Percentiles rank a stretch among this genome's conserved stretches.
These are phyloP conservation scores for Etheostoma cragini DNA, from an alignment of 2,113 vertebrate genomes.

Conservation along the genomic window DNA sequence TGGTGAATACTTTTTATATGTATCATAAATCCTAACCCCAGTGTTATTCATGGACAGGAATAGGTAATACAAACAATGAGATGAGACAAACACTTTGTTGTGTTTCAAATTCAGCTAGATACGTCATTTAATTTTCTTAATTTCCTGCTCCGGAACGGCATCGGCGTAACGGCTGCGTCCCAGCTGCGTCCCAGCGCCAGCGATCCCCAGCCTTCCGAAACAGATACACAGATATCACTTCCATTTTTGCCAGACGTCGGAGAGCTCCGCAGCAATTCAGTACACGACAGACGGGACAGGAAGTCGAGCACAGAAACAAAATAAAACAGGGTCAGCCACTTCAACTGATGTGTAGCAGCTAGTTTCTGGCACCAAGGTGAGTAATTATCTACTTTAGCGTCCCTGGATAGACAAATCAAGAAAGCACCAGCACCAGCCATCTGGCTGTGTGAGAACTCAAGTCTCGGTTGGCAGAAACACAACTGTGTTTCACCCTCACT, in stretches of 20 bases:
- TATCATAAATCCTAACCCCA: background rate
- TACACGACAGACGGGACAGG: too few relatives aligned
- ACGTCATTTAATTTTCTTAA: slow-evolving; percentile 20
- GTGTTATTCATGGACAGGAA: background rate
- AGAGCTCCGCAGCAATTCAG: too few relatives aligned
- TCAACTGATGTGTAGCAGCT: slow-evolving; percentile 44
- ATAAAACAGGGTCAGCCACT: slow-evolving; percentile 18
- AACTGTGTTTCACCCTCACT: slow-evolving; percentile 62
- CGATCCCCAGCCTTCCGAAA: too few relatives aligned
- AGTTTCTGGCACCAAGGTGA: slow-evolving; percentile 58
- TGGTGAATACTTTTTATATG: background rate
- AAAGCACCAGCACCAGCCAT: slow-evolving; percentile 67
- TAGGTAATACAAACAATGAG: background rate
- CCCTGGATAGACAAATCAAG: slow-evolving; percentile 66
- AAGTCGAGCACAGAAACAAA: too few relatives aligned
- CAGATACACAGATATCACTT: too few relatives aligned
- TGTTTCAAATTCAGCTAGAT: slow-evolving; percentile 15
- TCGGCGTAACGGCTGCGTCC: too few relatives aligned
- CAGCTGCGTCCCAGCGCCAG: too few relatives aligned
- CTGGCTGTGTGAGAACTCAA: slow-evolving; percentile 65
- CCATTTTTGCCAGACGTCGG: too few relatives aligned
- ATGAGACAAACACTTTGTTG: slow-evolving; percentile 10
- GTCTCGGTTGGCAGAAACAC: slow-evolving; percentile 64
- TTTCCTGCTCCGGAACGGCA: too few relatives aligned
- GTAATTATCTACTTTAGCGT: slow-evolving; percentile 75